phyloP scores from a whole-genome alignment of 2,797 vertebrate genomes.

The Liasis olivaceus region DNA sequence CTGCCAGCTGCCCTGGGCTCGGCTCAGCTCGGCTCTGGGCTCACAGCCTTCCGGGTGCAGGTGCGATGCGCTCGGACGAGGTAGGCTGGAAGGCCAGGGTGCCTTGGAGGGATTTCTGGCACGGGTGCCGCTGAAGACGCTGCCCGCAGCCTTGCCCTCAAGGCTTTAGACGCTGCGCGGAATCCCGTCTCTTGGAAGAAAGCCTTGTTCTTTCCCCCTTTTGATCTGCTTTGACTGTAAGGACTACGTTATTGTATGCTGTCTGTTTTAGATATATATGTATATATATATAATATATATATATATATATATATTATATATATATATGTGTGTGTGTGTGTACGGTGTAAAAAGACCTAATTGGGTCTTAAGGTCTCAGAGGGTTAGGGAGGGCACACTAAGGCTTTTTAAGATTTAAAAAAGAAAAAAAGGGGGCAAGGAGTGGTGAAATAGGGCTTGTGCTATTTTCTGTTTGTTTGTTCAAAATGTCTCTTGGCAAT shows the following conservation, averaged over 20 bases:
- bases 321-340: conserved; percentile 37
- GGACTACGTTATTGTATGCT: conserved; percentile 72
- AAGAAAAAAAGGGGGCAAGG: conserved; percentile 37
- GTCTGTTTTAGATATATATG: conserved; percentile 75
- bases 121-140: conserved; percentile 21
- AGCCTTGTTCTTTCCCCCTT: conserved; percentile 41
- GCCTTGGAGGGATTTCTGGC: not conserved
- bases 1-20: not conserved
- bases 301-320: conserved; percentile 61
- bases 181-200: conserved; percentile 49
- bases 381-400: conserved; percentile 22
- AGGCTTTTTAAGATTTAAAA: conserved; percentile 3
- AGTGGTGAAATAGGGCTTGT: conserved; percentile 43
- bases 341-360: conserved; percentile 74
- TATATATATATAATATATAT: conserved; percentile 62
- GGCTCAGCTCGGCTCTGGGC: not conserved
- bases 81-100: not conserved
- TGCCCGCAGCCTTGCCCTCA: conserved; percentile 48
- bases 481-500: conserved; percentile 56
- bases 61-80: conserved; percentile 12
- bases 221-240: conserved; percentile 69
- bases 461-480: not conserved
- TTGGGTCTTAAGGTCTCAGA: conserved; percentile 66
- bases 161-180: conserved; percentile 49
- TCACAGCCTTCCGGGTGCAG: too few species aligned